Evolutionary conservation across 1,140 invertebrate genomes (phyloP).

Genomic region (Drosophila auraria): DNA sequence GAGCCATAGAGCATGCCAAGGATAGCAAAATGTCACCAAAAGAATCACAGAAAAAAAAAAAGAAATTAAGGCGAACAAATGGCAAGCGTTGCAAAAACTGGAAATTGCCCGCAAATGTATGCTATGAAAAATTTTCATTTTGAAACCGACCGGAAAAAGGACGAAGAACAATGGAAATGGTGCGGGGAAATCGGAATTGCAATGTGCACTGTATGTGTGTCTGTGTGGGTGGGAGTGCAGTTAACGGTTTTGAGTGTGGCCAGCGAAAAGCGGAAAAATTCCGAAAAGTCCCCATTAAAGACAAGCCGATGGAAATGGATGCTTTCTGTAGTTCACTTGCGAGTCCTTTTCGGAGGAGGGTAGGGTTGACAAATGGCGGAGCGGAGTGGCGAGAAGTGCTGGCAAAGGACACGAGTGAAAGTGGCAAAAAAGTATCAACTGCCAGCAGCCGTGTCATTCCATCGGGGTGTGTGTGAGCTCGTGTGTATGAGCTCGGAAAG

Average conservation of each 20-base stretch:
- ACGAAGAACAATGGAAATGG: constrained; percentile 31
- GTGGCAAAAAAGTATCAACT: constrained; percentile 34
- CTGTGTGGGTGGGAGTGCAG: constrained; percentile 6
- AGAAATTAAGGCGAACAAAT: constrained; percentile 26
- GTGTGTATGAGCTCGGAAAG: constrained; percentile 48
- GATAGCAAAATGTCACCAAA: constrained; percentile 43
- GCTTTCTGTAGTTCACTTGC: constrained; percentile 6
- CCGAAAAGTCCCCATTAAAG: constrained; percentile 38
- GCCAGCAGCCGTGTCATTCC: constrained; percentile 30
- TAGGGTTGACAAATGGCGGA: constrained; percentile 7
- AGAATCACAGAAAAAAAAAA: constrained; percentile 11
- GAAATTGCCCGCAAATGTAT: constrained; percentile 57
- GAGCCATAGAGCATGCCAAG: constrained; percentile 35
- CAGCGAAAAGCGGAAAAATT: constrained; percentile 31
- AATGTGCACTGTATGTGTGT: constrained; percentile 19
- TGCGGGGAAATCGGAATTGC: constrained; percentile 21
- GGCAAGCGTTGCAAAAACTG: constrained; percentile 42
- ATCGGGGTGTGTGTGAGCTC: constrained; percentile 5
- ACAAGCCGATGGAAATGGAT: constrained; percentile 34
- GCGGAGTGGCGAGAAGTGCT: not conserved
- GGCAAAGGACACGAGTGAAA: constrained; percentile 12
- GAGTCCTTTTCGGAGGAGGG: constrained; percentile 1
- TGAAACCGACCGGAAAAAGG: constrained; percentile 13
- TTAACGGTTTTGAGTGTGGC: constrained; percentile 30
- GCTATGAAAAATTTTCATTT: constrained; percentile 56